These are phyloP conservation scores for Diarsia dahlii DNA, from an alignment of 2,888 invertebrate species.

Conservation along the genomic window DNA sequence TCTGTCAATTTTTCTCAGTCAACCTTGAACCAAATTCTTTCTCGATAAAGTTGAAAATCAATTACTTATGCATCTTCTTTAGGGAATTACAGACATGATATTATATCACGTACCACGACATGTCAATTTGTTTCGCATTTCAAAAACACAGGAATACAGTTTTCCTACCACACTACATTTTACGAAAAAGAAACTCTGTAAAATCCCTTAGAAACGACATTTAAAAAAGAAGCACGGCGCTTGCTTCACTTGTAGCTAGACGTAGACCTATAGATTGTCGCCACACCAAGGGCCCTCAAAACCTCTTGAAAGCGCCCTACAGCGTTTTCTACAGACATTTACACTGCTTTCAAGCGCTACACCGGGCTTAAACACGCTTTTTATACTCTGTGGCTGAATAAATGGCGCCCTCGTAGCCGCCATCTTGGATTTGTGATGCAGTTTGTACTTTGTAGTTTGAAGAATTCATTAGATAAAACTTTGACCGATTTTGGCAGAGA, in stretches of 20 bases:
- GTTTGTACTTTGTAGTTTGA: constrained; percentile 1
- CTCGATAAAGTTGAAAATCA: no score
- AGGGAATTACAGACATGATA: neutral
- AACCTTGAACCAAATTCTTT: no score
- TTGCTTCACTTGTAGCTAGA: constrained; percentile 51
- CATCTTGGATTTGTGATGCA: constrained; percentile 59
- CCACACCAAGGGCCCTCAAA: constrained; percentile 59
- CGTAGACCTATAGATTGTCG: constrained; percentile 60
- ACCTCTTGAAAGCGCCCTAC: constrained; percentile 60
- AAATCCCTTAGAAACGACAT: constrained; percentile 49
- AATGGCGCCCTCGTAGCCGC: constrained; percentile 51
- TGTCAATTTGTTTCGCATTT: neutral
- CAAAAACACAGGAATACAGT: neutral
- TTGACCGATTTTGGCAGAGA: neutral
- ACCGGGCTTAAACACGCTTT: constrained; percentile 63
- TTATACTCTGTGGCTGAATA: constrained; percentile 58
- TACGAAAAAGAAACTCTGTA: constrained; percentile 30
- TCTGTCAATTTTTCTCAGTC: no score
- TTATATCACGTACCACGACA: neutral
- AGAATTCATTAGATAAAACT: neutral
- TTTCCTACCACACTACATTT: constrained; percentile 16
- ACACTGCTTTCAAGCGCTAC: constrained; percentile 67
- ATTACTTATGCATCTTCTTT: neutral
- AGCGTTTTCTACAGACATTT: constrained; percentile 69
- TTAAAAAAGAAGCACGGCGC: constrained; percentile 53